A percentile compares a stretch with the other conserved stretches of the same genome.
Conservation (phyloP, 2,888 invertebrate genomes). For the Tortricodes alternella region DNA sequence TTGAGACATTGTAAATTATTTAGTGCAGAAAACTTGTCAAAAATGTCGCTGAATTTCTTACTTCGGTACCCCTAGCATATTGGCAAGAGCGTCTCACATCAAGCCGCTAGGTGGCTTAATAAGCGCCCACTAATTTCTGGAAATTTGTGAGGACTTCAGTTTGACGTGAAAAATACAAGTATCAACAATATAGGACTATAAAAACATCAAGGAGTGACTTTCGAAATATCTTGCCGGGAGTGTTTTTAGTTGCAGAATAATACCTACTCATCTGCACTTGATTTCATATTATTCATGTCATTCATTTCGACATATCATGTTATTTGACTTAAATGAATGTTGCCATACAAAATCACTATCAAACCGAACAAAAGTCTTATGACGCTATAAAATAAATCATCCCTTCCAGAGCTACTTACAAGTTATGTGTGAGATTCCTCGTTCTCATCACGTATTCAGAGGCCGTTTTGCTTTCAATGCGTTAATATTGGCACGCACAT, state of each 20-base stretch:
- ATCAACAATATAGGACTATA: too few relatives aligned
- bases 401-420: slow-evolving; percentile 17
- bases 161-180: too few relatives aligned
- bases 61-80: slow-evolving; percentile 15
- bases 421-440: slow-evolving; percentile 22
- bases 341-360: too few relatives aligned
- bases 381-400: background rate
- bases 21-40: slow-evolving; percentile 15
- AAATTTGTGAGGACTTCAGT: slow-evolving; percentile 36
- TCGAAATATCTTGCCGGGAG: too few relatives aligned
- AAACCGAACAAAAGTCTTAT: too few relatives aligned
- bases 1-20: slow-evolving; percentile 20
- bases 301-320: too few relatives aligned
- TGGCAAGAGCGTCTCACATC: slow-evolving; percentile 37
- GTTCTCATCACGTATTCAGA: slow-evolving; percentile 48
- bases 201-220: too few relatives aligned
- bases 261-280: too few relatives aligned
- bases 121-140: slow-evolving; percentile 35
- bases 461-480: slow-evolving; percentile 60
- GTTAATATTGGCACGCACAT: slow-evolving; percentile 68
- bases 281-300: too few relatives aligned
- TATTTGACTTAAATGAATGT: too few relatives aligned
- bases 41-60: slow-evolving; percentile 26
- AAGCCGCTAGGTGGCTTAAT: slow-evolving; percentile 52
- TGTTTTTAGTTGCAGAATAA: too few relatives aligned